These are phyloP conservation scores for Mixornis gularis DNA, from an alignment of 2,113 vertebrate species.

Conservation along the genomic window DNA sequence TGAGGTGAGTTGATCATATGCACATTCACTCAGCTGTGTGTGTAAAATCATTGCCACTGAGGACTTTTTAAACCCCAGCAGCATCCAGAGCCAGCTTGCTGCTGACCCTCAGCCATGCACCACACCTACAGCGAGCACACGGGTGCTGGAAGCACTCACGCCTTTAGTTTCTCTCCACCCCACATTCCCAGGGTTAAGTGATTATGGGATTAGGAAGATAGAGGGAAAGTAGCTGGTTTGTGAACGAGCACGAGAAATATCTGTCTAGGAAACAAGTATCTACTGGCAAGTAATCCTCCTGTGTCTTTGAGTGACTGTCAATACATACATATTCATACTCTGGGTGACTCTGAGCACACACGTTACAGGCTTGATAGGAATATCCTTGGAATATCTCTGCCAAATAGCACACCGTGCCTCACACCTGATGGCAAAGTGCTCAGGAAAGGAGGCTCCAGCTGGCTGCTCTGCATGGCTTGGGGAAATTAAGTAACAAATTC, in stretches of 20 bases:
- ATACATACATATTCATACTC: not conserved
- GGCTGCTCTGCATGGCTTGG: not conserved
- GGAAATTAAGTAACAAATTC: not conserved
- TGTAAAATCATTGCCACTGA: not conserved
- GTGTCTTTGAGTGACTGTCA: not conserved
- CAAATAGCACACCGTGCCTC: not conserved
- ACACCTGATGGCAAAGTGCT: not conserved
- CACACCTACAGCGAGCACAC: not conserved
- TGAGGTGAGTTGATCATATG: fast-evolving
- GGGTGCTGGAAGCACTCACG: not conserved
- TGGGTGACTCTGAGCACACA: not conserved
- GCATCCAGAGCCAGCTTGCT: not conserved
- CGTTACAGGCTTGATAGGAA: not conserved
- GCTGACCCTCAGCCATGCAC: not conserved
- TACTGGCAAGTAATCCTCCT: conserved; percentile 13
- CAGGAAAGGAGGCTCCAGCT: not conserved
- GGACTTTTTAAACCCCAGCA: not conserved
- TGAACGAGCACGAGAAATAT: conserved; percentile 2
- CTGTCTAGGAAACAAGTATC: conserved; percentile 46
- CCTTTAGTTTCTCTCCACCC: not conserved
- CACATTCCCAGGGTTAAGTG: not conserved
- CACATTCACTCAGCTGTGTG: not conserved
- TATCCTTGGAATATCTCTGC: not conserved
- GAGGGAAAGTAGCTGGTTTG: conserved; percentile 21
- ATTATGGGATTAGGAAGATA: conserved; percentile 31